Conservation (phyloP, 2,797 vertebrate species). For the Myotis myotis region DNA sequence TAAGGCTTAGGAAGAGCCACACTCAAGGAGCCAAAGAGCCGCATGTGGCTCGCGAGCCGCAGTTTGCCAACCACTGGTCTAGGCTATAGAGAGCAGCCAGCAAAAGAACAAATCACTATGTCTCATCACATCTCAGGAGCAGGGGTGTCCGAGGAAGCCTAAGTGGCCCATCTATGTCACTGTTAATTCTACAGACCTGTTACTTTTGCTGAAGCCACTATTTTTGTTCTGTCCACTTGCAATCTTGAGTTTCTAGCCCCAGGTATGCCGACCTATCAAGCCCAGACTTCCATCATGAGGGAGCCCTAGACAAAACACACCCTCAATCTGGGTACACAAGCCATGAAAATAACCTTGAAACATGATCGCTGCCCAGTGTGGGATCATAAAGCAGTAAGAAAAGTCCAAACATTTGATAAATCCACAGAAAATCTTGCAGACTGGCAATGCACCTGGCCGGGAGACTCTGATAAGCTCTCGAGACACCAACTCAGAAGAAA, state of each 20-base stretch:
- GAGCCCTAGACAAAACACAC: constrained; percentile 52
- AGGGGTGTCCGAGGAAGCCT: not conserved
- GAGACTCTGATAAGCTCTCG: not conserved
- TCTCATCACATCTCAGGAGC: not conserved
- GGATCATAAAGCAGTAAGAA: not conserved
- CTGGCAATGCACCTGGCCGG: rapidly evolving
- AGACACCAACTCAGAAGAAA: not conserved
- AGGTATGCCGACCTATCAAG: not conserved
- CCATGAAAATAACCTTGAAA: constrained; percentile 37
- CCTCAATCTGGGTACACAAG: not conserved
- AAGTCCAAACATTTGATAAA: not conserved
- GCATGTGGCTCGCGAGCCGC: too few species aligned
- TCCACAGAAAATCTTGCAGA: not conserved
- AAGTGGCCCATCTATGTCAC: not conserved
- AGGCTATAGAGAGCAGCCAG: not conserved
- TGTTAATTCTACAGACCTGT: not conserved
- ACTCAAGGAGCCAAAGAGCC: too few species aligned
- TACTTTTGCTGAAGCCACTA: not conserved
- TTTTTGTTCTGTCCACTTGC: not conserved
- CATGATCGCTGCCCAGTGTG: not conserved
- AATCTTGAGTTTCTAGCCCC: not conserved
- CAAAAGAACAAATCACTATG: not conserved
- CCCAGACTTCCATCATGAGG: not conserved
- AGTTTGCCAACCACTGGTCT: not conserved
- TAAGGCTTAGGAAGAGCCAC: too few species aligned